Conservation (phyloP, 2,888 invertebrate genomes). For the Tipula helvola region DNA sequence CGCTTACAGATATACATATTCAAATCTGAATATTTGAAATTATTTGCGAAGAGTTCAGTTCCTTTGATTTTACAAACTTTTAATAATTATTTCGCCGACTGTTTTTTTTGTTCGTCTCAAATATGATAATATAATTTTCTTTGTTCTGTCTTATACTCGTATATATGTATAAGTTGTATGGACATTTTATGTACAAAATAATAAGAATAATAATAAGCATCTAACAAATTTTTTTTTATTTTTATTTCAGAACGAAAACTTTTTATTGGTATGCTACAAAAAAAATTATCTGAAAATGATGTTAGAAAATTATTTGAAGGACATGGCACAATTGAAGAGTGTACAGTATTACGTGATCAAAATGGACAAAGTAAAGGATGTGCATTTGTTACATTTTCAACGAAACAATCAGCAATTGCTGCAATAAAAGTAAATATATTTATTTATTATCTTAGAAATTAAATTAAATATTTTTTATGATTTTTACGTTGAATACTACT, state of each 20-base stretch:
- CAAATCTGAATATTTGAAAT: too few relatives aligned
- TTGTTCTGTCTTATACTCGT: background rate
- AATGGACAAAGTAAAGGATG: conserved; percentile 96
- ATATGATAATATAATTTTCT: background rate
- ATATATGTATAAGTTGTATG: too few relatives aligned
- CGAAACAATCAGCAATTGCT: conserved; percentile 92
- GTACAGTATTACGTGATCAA: conserved; percentile 90
- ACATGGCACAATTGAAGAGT: conserved; percentile 95
- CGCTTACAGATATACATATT: too few relatives aligned
- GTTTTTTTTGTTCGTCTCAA: background rate
- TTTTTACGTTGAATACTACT: too few relatives aligned
- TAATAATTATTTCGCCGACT: background rate
- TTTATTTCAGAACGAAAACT: conserved; percentile 76
- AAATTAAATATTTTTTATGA: background rate
- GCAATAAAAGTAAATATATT: conserved; percentile 70
- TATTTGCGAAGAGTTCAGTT: too few relatives aligned
- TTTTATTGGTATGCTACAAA: conserved; percentile 97
- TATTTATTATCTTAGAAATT: background rate
- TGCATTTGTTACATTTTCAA: conserved; percentile 97
- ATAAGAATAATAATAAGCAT: background rate
- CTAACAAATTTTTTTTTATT: conserved; percentile 5
- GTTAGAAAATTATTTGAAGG: conserved; percentile 84
- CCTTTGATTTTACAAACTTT: too few relatives aligned
- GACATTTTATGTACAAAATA: background rate
- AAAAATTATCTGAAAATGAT: conserved; percentile 89